Base-by-base conservation (phyloP, 92 coral and sea anemone species). In the Plumapathes pennacea region DNA sequence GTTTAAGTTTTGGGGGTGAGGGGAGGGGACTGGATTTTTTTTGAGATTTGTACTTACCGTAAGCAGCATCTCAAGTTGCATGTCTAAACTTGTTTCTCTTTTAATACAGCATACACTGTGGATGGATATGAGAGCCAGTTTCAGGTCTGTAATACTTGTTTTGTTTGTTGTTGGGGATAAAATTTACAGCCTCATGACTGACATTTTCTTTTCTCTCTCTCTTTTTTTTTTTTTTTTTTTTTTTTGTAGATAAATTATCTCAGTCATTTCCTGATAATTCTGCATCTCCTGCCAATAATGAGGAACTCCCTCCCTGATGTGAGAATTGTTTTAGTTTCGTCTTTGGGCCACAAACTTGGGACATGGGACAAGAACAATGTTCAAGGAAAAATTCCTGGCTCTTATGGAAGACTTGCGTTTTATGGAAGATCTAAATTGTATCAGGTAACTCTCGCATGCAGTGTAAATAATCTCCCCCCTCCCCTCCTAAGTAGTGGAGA, bases 61-160 rank as follows among this genome's bases (percentile, higher is more conserved):
- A n/a, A n/a, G n/a, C n/a, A n/a, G n/a, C n/a, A n/a, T n/a, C n/a
- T n/a, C n/a, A n/a, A n/a, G n/a, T n/a, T n/a, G n/a, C n/a, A n/a
- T n/a, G n/a, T n/a, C n/a, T n/a, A n/a, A n/a, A n/a, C n/a, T n/a
- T n/a, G n/a, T n/a, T n/a, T n/a, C n/a, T n/a, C n/a, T n/a, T n/a
- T n/a, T n/a, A n/a, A n/a, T n/a, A n/a, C n/a, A n/a, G n/a, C n/a
- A n/a, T n/a, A n/a, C 15, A 58, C 65, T 39, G 51, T 0, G 20
- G 65, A 58, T 58, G 49, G 50, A 58, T 58, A 25, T 58, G 51
- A 58, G 19, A 38, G 30, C 3, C 65, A 58, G 2, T 58, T 58
- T 10, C 65, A 58, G n/a, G n/a, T n/a, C n/a, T n/a, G n/a, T n/a
- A n/a, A n/a, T n/a, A n/a, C n/a, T n/a, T n/a, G n/a, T n/a, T n/a